phyloP scores from a whole-genome alignment of 2,113 vertebrate genomes.

The Microcebus ravelobensis region DNA sequence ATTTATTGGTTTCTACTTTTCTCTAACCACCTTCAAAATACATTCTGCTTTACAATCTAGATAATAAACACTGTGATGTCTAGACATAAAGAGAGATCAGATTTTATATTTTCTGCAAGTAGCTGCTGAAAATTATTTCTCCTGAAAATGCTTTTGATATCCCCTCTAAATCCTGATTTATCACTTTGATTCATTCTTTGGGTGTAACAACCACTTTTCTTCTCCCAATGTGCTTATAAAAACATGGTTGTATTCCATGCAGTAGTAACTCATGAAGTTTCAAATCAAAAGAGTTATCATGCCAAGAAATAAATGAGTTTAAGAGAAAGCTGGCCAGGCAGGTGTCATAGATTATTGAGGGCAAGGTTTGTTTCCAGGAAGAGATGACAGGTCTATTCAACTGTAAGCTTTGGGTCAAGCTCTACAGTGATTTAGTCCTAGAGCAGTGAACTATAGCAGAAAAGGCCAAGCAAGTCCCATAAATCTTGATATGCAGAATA shows the following conservation, averaged over 20 bases:
- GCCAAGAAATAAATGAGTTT: slow-evolving; percentile 36
- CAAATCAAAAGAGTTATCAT: neutral
- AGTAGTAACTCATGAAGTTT: slow-evolving; percentile 27
- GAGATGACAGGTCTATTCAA: slow-evolving; percentile 19
- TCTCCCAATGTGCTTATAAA: neutral
- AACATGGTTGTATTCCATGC: neutral
- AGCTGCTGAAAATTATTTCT: neutral
- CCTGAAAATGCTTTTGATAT: slow-evolving; percentile 15
- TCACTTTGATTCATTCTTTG: neutral
- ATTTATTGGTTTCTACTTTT: neutral
- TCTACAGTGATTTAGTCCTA: slow-evolving; percentile 47
- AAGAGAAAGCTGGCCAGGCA: neutral
- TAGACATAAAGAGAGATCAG: neutral
- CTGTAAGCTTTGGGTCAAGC: neutral
- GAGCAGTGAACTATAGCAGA: slow-evolving; percentile 4
- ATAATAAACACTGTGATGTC: neutral
- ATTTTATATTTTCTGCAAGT: slow-evolving; percentile 2
- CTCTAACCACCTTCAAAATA: neutral
- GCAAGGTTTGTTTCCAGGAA: neutral
- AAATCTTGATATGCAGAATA: slow-evolving; percentile 26
- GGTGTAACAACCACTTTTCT: neutral
- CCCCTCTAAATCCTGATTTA: slow-evolving; percentile 30
- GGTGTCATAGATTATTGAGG: neutral
- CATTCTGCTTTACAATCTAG: neutral
- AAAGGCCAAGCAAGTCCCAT: slow-evolving; percentile 2